Percentiles rank a stretch among this genome's conserved stretches.
phyloP scores from a whole-genome alignment of 2,113 vertebrate species.

The Mixornis gularis region DNA sequence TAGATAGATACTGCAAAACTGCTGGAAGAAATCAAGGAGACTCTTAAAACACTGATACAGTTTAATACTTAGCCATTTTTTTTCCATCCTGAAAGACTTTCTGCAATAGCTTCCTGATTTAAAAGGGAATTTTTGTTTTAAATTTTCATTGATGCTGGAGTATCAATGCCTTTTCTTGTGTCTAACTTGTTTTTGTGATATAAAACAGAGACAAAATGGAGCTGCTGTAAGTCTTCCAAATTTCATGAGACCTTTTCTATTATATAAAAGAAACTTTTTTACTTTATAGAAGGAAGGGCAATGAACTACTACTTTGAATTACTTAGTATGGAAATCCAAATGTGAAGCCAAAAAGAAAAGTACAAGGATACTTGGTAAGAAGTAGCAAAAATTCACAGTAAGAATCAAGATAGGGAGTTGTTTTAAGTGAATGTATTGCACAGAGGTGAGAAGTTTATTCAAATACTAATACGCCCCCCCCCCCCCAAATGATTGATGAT shows the following conservation, averaged over 20 bases:
- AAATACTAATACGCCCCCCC: not conserved
- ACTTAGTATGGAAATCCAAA: not conserved
- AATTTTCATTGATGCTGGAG: not conserved
- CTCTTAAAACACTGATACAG: not conserved
- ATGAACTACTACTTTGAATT: not conserved
- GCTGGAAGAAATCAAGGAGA: not conserved
- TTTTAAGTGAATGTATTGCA: not conserved
- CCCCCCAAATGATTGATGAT: accelerated
- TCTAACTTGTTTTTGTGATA: not conserved
- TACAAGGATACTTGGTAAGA: not conserved
- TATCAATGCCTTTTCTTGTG: not conserved
- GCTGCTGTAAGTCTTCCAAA: not conserved
- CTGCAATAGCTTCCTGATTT: not conserved
- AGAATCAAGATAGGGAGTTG: not conserved
- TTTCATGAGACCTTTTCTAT: not conserved
- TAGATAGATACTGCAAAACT: not conserved
- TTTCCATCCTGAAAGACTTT: not conserved
- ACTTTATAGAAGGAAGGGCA: not conserved
- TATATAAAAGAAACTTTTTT: not conserved
- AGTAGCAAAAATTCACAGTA: not conserved
- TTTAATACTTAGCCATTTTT: not conserved
- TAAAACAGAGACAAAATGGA: not conserved
- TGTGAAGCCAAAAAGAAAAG: not conserved
- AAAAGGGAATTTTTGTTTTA: not conserved
- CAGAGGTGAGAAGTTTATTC: not conserved